Conservation (phyloP, 2,113 vertebrate species). For the Ceyx cyanopectus region DNA sequence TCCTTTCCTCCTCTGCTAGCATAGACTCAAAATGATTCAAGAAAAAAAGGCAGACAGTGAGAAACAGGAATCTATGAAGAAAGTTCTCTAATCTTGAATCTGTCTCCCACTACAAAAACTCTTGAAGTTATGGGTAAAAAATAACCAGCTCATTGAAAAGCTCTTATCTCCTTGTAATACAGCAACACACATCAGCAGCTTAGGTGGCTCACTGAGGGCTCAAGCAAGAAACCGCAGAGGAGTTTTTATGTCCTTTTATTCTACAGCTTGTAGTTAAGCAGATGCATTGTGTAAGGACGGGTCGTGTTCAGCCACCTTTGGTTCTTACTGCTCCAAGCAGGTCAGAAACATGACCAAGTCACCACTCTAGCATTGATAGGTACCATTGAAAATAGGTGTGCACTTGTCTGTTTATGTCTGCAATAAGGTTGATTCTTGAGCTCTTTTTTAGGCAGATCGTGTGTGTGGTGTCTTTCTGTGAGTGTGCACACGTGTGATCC, state of each 20-base stretch:
- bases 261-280: neutral
- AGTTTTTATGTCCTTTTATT: neutral
- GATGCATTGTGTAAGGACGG: neutral
- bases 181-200: neutral
- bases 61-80: neutral
- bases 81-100: neutral
- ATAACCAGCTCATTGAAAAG: neutral
- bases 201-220: neutral
- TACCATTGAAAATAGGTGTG: neutral
- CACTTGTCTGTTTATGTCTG: neutral
- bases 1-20: neutral
- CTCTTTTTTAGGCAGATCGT: neutral
- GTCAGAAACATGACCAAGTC: neutral
- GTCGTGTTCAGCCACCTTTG: neutral
- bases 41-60: neutral
- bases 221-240: neutral
- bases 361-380: neutral
- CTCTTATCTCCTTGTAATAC: neutral
- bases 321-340: neutral
- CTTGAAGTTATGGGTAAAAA: neutral
- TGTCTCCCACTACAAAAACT: neutral
- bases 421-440: neutral
- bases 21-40: neutral
- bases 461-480: neutral
- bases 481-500: accelerated